Evolutionary conservation across 2,113 vertebrate genomes (phyloP), one percentile per base, ranked within the genome.

Genomic region (Bujurquina vittata): DNA sequence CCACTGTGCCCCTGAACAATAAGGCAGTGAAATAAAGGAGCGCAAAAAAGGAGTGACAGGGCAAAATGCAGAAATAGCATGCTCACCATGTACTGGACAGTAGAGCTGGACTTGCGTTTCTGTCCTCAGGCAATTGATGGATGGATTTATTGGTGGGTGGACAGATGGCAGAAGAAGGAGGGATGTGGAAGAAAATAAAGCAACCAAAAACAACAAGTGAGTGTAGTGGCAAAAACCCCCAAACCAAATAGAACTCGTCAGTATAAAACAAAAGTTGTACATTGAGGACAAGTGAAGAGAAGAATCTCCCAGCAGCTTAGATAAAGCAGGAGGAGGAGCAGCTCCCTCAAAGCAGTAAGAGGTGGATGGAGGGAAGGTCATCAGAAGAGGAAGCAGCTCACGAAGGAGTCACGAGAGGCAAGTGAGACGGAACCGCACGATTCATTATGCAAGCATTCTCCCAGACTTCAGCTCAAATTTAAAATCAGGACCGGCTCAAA

Each of bases 41-140:
- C 46, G 22, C 37, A 58, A 75, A 58, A 52, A 74, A 54, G 8
- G 69, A 61, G 54, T 40, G 56, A 82, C 9, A 33, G 62, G 67
- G 29, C 33, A 82, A 86, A 86, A 89, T 60, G 73, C 74, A 75
- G 79, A 89, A 88, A 89, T 18, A 65, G 79, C 86, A 92, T 92
- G 91, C 95, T 95, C 95, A 95, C 94, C 95, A 95, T 95, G 40
- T 95, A 95, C 93, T 96, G 95, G 87, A 95, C 93, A 75, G 95
- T 95, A 55, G 95, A 95, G 94, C 95, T 96, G 83, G 95, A 96
- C 93, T 95, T 96, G 91, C 96, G 94, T 94, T 96, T 96, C 96
- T 96, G 95, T 89, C 88, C 86, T 84, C 92, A 80, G 81, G 72
- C 67, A 82, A 84, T 79, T 60, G 83, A 91, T 87, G 79, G 83